A percentile compares a stretch with the other conserved stretches of the same genome.
Evolutionary conservation across 2,888 invertebrate species (phyloP).

Genomic region (Tenthredo mesomela): DNA sequence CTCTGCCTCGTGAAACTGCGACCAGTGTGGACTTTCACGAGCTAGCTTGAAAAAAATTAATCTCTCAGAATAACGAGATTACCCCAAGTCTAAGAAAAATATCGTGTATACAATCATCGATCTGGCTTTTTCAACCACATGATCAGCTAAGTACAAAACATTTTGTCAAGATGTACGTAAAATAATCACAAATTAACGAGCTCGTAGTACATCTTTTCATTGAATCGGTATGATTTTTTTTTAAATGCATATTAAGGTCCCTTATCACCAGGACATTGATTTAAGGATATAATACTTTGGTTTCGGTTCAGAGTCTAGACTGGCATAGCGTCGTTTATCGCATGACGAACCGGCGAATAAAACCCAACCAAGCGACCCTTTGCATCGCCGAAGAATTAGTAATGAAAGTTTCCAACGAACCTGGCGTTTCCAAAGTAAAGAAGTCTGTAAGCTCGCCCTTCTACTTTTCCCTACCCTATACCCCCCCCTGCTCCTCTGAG

Average conservation of each 20-base stretch:
- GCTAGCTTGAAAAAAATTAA: not conserved
- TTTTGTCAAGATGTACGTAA: not conserved
- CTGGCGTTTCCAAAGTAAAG: constrained; percentile 69
- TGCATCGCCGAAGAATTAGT: constrained; percentile 26
- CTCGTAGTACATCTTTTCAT: not conserved
- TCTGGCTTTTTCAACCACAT: not conserved
- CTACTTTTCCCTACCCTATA: constrained; percentile 64
- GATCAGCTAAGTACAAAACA: not conserved
- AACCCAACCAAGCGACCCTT: constrained; percentile 8
- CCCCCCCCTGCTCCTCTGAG: constrained; percentile 33
- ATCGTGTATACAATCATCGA: not conserved
- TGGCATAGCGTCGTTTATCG: constrained; percentile 10
- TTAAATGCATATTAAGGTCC: not conserved
- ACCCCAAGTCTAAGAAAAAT: not conserved
- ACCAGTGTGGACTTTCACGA: not conserved
- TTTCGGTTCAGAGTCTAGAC: constrained; percentile 2
- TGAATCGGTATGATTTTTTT: not conserved
- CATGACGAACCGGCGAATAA: constrained; percentile 8
- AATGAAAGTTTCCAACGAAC: constrained; percentile 68
- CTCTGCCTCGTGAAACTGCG: not conserved
- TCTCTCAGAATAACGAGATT: not conserved
- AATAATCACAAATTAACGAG: not conserved
- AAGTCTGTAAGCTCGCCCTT: constrained; percentile 69
- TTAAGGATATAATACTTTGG: constrained; percentile 19
- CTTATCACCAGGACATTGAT: not conserved